Conservation (phyloP, 2,113 vertebrate genomes). For the Melanerpes aurifrons region DNA sequence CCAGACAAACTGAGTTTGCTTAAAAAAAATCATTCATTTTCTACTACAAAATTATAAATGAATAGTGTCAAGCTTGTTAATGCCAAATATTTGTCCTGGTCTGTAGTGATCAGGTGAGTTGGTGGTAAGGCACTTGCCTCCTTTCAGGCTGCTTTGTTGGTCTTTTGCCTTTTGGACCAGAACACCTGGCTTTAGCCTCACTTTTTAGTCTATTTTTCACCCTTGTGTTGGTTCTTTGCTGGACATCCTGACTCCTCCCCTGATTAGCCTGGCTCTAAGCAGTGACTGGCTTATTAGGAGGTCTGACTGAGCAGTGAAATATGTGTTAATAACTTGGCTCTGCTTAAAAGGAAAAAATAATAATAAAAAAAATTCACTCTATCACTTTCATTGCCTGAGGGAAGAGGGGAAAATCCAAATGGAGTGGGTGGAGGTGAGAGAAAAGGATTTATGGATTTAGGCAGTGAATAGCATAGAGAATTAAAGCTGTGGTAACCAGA, state of each 20-base stretch:
- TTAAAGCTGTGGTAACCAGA: background rate
- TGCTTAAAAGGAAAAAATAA: background rate
- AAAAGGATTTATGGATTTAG: background rate
- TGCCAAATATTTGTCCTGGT: too few species aligned
- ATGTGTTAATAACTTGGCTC: background rate
- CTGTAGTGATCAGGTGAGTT: too few species aligned
- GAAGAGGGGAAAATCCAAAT: background rate
- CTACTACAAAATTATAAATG: too few species aligned
- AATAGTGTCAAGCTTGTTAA: too few species aligned
- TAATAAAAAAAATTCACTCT: background rate
- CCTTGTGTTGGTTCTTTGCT: background rate
- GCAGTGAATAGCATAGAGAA: background rate
- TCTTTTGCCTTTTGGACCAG: too few species aligned
- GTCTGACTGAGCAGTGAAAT: background rate
- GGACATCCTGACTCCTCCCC: background rate
- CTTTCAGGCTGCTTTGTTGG: too few species aligned
- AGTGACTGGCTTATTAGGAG: background rate
- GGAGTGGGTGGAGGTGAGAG: background rate
- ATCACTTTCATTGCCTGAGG: background rate
- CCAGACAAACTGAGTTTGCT: too few species aligned
- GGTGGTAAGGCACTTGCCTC: too few species aligned
- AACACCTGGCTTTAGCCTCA: background rate
- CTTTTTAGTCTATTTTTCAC: background rate
- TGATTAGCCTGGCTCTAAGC: background rate
- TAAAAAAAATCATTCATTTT: too few species aligned